phyloP scores from a whole-genome alignment of 2,113 vertebrate species.

The Diadophis punctatus region DNA sequence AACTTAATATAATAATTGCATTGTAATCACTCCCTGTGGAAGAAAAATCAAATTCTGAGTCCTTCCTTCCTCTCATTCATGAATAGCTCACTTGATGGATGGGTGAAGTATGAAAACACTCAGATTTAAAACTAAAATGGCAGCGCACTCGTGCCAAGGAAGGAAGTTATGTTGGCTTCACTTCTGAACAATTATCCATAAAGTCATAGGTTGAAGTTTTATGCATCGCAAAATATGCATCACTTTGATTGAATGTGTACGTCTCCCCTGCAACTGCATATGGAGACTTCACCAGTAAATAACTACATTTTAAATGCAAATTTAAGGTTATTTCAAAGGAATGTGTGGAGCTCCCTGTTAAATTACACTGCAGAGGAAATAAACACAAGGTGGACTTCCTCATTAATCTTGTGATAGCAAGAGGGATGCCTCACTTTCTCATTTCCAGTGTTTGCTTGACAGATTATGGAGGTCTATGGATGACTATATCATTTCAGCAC shows the following conservation, averaged over 20 bases:
- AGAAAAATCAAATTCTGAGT: not conserved
- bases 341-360: not conserved
- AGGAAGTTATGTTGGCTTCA: not conserved
- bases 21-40: not conserved
- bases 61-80: not conserved
- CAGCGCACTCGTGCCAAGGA: not conserved
- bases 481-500: not conserved
- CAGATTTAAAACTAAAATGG: not conserved
- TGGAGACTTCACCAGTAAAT: not conserved
- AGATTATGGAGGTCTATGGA: not conserved
- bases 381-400: not conserved
- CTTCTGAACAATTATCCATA: not conserved
- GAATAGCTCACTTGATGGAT: not conserved
- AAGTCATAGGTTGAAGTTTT: constrained; percentile 1
- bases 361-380: constrained; percentile 5
- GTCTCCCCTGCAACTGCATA: not conserved
- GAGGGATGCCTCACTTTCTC: not conserved
- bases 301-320: not conserved
- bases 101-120: not conserved
- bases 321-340: constrained; percentile 5
- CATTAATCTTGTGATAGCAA: constrained; percentile 13
- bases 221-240: not conserved
- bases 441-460: constrained; percentile 1
- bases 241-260: not conserved
- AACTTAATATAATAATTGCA: not conserved